Base-by-base conservation (phyloP, 1,140 invertebrate species). In the Drosophila jambulina region DNA sequence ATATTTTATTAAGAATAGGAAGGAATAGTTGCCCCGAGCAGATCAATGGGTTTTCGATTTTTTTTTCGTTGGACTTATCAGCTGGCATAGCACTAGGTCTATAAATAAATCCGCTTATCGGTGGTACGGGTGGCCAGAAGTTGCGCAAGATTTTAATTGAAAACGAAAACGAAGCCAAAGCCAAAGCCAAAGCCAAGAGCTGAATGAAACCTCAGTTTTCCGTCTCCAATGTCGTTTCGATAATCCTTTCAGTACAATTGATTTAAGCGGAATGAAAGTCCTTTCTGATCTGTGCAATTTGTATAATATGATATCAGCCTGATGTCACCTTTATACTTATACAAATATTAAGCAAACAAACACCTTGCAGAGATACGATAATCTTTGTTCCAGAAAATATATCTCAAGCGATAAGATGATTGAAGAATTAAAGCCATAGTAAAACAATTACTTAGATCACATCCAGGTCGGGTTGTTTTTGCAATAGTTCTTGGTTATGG, bases 61-160 rank as follows among this genome's bases (percentile, higher is more conserved):
- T n/a, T 17, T 3, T 21, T 34, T 34, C 19, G 17, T 3, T 19
- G n/a, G 40, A 65, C 59, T 62, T 82, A 82, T 82, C 80, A 79
- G 69, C 43, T 19, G 40, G 48, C 67, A 2, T 61, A 34, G 29
- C 42, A 65, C 27, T 56, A 43, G 46, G 23, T 76, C 70, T 85
- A 85, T 71, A 85, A 87, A 85, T 85, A 85, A 71, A 74, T 12
- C 19, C 21, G 67, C 61, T 87, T 82, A 86, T 86, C 79, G 81
- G 64, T 19, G 38, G 21, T 36, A 40, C 17, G 10, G 56, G 56
- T 60, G 46, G 65, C 29, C 38, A 56, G 21, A 51, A 34, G 54
- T 77, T 43, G 62, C 67, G 48, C 62, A 70, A 68, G 67, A 42
- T 45, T 70, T 42, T 70, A 70, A 70, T 70, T 70, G 62, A 70